These are phyloP conservation scores for Sinocyclocheilus grahami DNA, from an alignment of 2,113 vertebrate species.

Conservation along the genomic window DNA sequence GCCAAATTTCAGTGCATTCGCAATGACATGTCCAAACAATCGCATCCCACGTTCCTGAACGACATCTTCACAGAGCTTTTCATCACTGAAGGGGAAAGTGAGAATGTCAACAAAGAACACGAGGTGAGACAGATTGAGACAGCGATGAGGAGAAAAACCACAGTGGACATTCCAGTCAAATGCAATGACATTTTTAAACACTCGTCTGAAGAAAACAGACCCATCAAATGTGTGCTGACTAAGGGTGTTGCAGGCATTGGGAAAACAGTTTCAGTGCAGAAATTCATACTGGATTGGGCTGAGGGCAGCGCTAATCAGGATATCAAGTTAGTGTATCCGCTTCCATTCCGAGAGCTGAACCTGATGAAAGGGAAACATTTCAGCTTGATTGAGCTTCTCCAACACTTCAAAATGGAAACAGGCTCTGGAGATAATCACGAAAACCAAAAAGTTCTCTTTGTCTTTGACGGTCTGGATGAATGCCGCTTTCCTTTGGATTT, in stretches of 20 bases:
- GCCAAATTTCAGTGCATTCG: conserved; percentile 39
- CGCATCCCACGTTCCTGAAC: conserved; percentile 14
- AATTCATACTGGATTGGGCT: conserved; percentile 51
- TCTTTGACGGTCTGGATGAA: conserved; percentile 50
- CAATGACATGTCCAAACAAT: conserved; percentile 18
- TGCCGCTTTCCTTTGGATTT: conserved; percentile 51
- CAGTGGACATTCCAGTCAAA: conserved; percentile 37
- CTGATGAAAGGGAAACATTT: conserved; percentile 33
- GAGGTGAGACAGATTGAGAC: conserved; percentile 53
- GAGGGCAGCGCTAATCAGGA: conserved; percentile 44
- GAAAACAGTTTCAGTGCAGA: conserved; percentile 45
- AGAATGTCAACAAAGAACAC: conserved; percentile 42
- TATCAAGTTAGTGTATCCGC: conserved; percentile 40
- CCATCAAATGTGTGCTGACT: conserved; percentile 45
- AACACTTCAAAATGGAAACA: conserved; percentile 37
- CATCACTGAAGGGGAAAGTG: conserved; percentile 49
- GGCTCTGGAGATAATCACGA: background rate
- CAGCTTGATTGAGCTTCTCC: conserved; percentile 40
- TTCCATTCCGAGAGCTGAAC: conserved; percentile 50
- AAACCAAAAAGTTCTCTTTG: conserved; percentile 30
- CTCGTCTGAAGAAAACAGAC: background rate
- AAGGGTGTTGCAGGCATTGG: conserved; percentile 45
- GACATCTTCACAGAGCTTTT: conserved; percentile 56
- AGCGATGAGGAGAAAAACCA: conserved; percentile 27
- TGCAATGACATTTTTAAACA: conserved; percentile 51